These are phyloP conservation scores for Drosophila littoralis DNA, from an alignment of 1,140 invertebrate species.

Conservation along the genomic window DNA sequence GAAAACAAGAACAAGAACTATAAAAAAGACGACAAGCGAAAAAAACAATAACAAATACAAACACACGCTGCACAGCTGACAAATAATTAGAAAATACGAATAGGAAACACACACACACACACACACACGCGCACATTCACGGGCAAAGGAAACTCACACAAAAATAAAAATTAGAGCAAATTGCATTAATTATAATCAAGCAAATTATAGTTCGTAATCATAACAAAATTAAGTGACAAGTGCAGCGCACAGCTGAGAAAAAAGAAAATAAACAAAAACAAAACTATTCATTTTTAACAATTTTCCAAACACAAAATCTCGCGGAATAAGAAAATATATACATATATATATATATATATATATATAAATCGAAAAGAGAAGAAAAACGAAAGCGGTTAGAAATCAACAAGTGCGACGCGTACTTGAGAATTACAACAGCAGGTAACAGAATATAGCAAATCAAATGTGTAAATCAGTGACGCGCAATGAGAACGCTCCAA, in stretches of 20 bases:
- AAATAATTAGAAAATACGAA: neutral
- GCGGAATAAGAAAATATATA: neutral
- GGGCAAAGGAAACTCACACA: neutral
- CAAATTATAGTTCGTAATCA: neutral
- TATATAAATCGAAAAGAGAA: constrained; percentile 20
- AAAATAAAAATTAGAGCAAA: constrained; percentile 2
- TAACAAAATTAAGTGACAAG: constrained; percentile 11
- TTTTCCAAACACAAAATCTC: neutral
- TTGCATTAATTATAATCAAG: constrained; percentile 9
- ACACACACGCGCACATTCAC: constrained; percentile 26
- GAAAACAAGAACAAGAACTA: constrained; percentile 17
- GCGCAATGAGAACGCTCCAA: too few relatives aligned
- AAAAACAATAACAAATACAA: constrained; percentile 3
- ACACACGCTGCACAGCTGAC: constrained; percentile 57
- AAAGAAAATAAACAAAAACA: constrained; percentile 2
- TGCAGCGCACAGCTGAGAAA: neutral
- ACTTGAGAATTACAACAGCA: constrained; percentile 26
- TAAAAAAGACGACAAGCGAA: constrained; percentile 1
- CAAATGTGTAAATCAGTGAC: neutral
- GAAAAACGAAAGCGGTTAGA: constrained; percentile 9
- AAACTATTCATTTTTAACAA: neutral
- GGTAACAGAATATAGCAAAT: constrained; percentile 25
- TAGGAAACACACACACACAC: constrained; percentile 13
- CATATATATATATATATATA: constrained; percentile 9
- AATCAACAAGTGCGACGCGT: constrained; percentile 37